Base-by-base conservation (phyloP, 2,888 invertebrate genomes). In the Chirona hameri region DNA sequence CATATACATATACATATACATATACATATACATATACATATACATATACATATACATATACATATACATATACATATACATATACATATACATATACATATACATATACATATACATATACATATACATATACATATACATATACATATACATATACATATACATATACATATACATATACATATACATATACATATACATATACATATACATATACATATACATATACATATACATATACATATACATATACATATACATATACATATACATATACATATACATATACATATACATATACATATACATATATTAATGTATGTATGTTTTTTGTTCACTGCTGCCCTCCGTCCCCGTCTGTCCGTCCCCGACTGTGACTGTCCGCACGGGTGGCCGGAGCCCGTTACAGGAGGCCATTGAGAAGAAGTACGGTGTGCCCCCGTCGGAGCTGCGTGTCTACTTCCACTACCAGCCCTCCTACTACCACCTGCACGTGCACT, bases 401-500 rank as follows among this genome's bases (percentile, higher is more conserved):
- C n/a, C n/a, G n/a, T n/a, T n/a, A 5, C 83, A 85, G 85, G 60
- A 80, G 55, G 84, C 84, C n/a, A 83, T 85, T 27, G 82, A 82
- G 76, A 81, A 84, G 29, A 84, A 82, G 79, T 85, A 85, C 82
- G 84, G 84, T 14, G 39, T 85, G 31, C 83, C 82, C 0, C 39
- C 79, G 81, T 86, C 86, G 52, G 87, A 94, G 93, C 88, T 98
- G 48, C 91, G 97, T 46, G 91, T 95, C 84, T 99, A 94, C 88
- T 88, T 98, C 0, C 98, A 99, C 88, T 99, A 99, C 89, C 98
- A 97, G 87, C 99, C 99, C 0, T 95, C 97, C 0, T 99, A 97
- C 89, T 98, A 97, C 89, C 98, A 99, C 87, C 90, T 99, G 0
- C 99, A 99, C 88, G 91, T 99, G 0, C 99, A 99, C 88, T 95